Conservation (phyloP, 2,113 vertebrate genomes). For the Epinephelus moara region DNA sequence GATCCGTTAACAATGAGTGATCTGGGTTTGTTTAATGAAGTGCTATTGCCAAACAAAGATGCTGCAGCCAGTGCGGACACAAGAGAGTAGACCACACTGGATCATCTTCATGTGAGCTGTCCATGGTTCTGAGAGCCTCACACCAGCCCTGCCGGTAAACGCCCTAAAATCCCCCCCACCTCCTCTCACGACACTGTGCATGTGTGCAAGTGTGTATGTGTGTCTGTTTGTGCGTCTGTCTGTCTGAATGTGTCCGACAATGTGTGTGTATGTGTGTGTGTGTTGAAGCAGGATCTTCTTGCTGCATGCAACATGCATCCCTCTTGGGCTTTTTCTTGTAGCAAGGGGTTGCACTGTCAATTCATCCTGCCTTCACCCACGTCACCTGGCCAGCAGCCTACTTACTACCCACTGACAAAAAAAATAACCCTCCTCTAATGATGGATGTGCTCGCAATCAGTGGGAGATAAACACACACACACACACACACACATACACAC, state of each 20-base stretch:
- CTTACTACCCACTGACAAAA: constrained; percentile 19
- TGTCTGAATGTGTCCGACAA: constrained; percentile 22
- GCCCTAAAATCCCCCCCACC: constrained; percentile 74
- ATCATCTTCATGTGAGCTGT: constrained; percentile 78
- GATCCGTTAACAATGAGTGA: neutral
- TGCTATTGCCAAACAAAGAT: constrained; percentile 16
- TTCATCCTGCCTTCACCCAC: constrained; percentile 60
- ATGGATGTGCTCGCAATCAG: constrained; percentile 15
- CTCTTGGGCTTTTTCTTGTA: constrained; percentile 59
- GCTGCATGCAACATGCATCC: constrained; percentile 60
- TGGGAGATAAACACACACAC: neutral
- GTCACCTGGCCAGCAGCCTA: constrained; percentile 66
- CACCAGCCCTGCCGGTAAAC: constrained; percentile 79
- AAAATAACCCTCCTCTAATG: constrained; percentile 26
- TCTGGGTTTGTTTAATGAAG: constrained; percentile 17
- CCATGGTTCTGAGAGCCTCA: constrained; percentile 84
- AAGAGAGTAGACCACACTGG: constrained; percentile 35
- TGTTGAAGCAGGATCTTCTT: constrained; percentile 20
- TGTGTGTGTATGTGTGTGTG: constrained; percentile 10
- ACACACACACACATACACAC: constrained; percentile 2
- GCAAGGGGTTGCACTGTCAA: constrained; percentile 58
- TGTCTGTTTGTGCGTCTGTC: constrained; percentile 22
- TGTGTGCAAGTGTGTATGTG: constrained; percentile 48
- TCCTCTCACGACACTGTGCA: constrained; percentile 70
- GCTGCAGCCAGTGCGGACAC: constrained; percentile 35